These are phyloP conservation scores for Liposcelis brunnea DNA, from an alignment of 2,888 invertebrate species.

Conservation along the genomic window DNA sequence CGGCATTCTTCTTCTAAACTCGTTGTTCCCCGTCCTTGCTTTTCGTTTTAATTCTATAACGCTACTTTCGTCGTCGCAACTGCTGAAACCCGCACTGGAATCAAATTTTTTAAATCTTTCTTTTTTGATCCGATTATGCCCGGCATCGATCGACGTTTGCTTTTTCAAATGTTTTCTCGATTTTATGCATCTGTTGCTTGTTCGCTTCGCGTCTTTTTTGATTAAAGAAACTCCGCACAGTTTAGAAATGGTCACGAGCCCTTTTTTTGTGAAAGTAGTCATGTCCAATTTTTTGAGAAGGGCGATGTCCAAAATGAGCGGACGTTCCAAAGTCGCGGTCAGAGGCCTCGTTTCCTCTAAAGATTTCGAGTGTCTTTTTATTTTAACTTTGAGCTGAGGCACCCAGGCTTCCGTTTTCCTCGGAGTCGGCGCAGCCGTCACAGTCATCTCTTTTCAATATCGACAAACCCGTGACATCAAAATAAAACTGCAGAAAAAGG, in stretches of 20 bases:
- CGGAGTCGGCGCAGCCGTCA: not conserved
- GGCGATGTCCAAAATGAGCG: slow-evolving; percentile 33
- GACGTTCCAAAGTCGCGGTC: slow-evolving; percentile 38
- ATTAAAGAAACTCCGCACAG: slow-evolving; percentile 24
- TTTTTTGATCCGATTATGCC: slow-evolving; percentile 13
- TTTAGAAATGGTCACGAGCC: slow-evolving; percentile 27
- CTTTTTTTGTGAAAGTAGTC: slow-evolving; percentile 35
- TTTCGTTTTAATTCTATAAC: no score
- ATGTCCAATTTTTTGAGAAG: slow-evolving; percentile 36
- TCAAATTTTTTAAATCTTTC: no score
- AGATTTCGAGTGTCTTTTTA: not conserved
- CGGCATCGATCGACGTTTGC: slow-evolving; percentile 20
- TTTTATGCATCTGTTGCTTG: no score
- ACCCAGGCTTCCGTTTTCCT: slow-evolving; percentile 1
- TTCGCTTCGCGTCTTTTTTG: no score
- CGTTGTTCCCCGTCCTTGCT: no score
- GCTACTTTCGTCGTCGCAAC: no score
- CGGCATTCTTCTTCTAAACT: no score
- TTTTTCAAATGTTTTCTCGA: slow-evolving; percentile 4
- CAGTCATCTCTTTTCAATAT: not conserved
- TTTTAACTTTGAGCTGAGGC: not conserved
- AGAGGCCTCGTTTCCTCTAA: slow-evolving; percentile 25
- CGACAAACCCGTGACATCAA: no score
- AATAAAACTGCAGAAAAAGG: no score
- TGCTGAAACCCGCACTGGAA: no score